Percentiles rank a stretch among this genome's conserved stretches.
These are phyloP conservation scores for Sparidentex hasta DNA, from an alignment of 2,797 vertebrate species.

Conservation along the genomic window DNA sequence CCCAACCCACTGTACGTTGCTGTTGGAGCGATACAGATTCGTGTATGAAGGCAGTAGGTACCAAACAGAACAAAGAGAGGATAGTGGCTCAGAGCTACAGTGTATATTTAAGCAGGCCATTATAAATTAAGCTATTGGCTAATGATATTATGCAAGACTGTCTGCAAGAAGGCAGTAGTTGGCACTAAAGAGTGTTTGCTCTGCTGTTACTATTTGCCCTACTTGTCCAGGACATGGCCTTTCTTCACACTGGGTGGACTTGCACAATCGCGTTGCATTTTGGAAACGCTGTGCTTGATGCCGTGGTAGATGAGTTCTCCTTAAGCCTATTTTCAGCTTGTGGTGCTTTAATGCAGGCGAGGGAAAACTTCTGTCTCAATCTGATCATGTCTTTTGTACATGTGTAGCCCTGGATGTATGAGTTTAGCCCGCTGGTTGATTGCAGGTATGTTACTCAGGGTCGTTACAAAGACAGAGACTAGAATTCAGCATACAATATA, in stretches of 20 bases:
- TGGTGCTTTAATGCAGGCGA: slow-evolving; percentile 17
- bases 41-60: slow-evolving; percentile 37
- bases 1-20: slow-evolving; percentile 13
- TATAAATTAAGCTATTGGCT: slow-evolving; percentile 62
- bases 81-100: slow-evolving; percentile 9
- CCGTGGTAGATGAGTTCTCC: slow-evolving; percentile 62
- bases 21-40: slow-evolving; percentile 26
- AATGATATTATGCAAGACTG: slow-evolving; percentile 72
- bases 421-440: not conserved
- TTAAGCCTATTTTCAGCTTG: slow-evolving; percentile 56
- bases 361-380: slow-evolving; percentile 12
- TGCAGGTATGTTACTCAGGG: not conserved
- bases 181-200: slow-evolving; percentile 66
- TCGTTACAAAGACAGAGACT: not conserved
- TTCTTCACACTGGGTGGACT: slow-evolving; percentile 67
- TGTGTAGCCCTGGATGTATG: not conserved
- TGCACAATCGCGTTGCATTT: slow-evolving; percentile 64
- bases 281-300: slow-evolving; percentile 43
- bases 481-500: not conserved
- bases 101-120: slow-evolving; percentile 57
- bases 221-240: slow-evolving; percentile 67
- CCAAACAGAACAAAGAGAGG: slow-evolving; percentile 25
- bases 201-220: slow-evolving; percentile 69
- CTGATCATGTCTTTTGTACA: not conserved
- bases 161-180: slow-evolving; percentile 69